Evolutionary conservation across 2,888 invertebrate species (phyloP), one percentile per base, ranked within the genome.

Genomic region (Caenorhabditis zanzibari): DNA sequence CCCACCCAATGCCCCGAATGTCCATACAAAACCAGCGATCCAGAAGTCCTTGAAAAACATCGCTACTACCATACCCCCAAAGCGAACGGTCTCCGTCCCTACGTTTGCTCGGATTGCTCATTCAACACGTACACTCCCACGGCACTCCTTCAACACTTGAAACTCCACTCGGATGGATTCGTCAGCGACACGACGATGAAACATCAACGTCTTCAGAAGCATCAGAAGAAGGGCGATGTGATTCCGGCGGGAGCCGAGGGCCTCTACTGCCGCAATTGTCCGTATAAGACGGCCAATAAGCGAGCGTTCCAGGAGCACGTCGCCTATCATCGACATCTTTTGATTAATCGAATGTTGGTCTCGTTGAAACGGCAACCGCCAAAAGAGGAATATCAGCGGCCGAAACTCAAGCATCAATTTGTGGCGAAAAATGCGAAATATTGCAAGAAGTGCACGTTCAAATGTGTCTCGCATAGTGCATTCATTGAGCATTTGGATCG

Each of bases 401-500:
- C 80, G 38, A 72, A 66, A 26, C n/a, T 59, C 19, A 80, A 80
- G 61, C 59, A 35, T 63, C 41, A 24, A 41, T 69, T 77, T 24
- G 64, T 69, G 19, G 63, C 63, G 5, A 16, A 49, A 9, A 69
- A 68, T 6, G 77, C 58, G 26, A 82, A 79, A 49, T 74, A 63
- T 56, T 82, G 82, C 41, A 69, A 75, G 12, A 74, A 82, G 49
- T 90, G 90, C 68, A 85, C 82, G 9, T 87, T 90, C 77, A 84
- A 87, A 26, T 87, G 88, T 75, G 84, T 85, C 44, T 86, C 86
- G 6, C 32, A 66, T 1, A 76, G 72, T 41, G 74, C 83, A 19
- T 87, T 85, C 76, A 64, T 85, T 35, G 76, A 85, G 19, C 90
- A 90, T 68, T 38, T 64, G 56, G 90, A 90, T 64, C 81, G 84